Evolutionary conservation across 2,888 invertebrate species (phyloP).

Genomic region (Lampropteryx suffumata): DNA sequence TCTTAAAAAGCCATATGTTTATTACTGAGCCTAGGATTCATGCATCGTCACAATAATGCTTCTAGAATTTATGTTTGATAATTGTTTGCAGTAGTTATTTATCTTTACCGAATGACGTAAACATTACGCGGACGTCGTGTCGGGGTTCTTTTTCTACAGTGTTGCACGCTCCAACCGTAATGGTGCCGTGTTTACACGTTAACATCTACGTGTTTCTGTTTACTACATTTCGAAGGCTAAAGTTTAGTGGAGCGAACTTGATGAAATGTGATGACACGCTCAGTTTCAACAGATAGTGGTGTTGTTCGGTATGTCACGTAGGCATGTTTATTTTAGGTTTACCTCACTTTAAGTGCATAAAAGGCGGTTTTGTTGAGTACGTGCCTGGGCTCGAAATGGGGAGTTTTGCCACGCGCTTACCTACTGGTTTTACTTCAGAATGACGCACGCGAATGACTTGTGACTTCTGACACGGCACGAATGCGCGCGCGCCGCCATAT

Average conservation of each 20-base stretch:
- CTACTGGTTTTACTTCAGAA: conserved; percentile 16
- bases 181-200: conserved; percentile 20
- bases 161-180: conserved; percentile 1
- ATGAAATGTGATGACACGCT: conserved; percentile 14
- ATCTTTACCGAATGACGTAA: conserved; percentile 6
- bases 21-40: too few relatives aligned
- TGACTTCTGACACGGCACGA: conserved; percentile 23
- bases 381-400: conserved; percentile 23
- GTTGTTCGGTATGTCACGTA: conserved; percentile 29
- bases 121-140: conserved; percentile 7
- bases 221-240: conserved; percentile 27
- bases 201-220: conserved; percentile 22
- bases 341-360: conserved; percentile 20
- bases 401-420: conserved; percentile 11
- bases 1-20: too few relatives aligned
- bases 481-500: conserved; percentile 14
- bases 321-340: conserved; percentile 19
- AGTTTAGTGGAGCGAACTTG: conserved; percentile 23
- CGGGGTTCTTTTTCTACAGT: neutral
- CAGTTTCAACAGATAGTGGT: conserved; percentile 16
- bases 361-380: conserved; percentile 22
- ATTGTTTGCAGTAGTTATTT: neutral
- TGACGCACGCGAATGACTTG: conserved; percentile 32
- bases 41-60: neutral
- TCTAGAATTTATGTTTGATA: too few relatives aligned